Conservation (phyloP, 2,797 vertebrate genomes). For the Lepus townsendii region DNA sequence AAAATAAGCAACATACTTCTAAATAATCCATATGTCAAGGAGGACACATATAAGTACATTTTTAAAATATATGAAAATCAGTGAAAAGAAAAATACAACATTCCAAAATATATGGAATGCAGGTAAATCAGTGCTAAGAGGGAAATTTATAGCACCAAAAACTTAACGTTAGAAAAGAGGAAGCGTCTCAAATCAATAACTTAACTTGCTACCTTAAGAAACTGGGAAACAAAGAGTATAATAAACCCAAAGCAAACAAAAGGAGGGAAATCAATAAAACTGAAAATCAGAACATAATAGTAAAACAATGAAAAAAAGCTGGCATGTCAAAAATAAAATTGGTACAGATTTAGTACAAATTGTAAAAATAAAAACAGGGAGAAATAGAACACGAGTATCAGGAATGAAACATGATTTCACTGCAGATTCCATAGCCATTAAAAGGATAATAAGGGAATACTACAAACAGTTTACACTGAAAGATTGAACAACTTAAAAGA, state of each 20-base stretch:
- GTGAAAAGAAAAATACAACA: slow-evolving; percentile 42
- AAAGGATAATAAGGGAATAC: slow-evolving; percentile 28
- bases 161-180: background rate
- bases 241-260: slow-evolving; percentile 38
- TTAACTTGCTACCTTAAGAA: background rate
- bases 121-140: background rate
- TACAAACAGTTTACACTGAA: slow-evolving; percentile 1
- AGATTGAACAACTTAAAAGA: slow-evolving; percentile 11
- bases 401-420: background rate
- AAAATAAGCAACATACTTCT: slow-evolving; percentile 1
- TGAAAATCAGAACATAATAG: too few relatives aligned
- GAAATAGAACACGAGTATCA: background rate
- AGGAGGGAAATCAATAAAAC: background rate
- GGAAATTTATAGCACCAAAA: background rate
- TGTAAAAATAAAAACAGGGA: background rate
- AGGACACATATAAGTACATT: background rate
- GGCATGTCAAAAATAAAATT: slow-evolving; percentile 27
- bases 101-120: background rate
- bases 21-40: slow-evolving; percentile 3
- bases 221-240: slow-evolving; percentile 2
- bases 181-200: background rate
- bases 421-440: background rate
- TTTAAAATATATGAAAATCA: background rate
- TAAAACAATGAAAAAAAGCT: background rate
- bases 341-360: background rate